Conservation (phyloP, 2,113 vertebrate species). For the Gila orcuttii region DNA sequence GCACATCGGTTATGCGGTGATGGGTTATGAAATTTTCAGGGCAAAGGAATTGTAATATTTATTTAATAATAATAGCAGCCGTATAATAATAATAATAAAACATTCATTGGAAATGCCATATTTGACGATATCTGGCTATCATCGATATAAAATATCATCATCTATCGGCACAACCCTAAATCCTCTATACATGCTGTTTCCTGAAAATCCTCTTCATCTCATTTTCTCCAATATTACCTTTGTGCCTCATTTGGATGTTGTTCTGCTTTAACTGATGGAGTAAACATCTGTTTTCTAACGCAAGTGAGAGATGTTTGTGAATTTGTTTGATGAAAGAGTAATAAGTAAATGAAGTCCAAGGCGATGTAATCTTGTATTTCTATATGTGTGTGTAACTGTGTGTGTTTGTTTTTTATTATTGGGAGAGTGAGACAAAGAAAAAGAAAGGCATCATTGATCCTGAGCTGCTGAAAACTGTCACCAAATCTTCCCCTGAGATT, state of each 20-base stretch:
- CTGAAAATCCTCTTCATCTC: conserved; percentile 70
- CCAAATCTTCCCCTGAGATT: conserved; percentile 49
- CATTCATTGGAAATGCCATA: too few relatives aligned
- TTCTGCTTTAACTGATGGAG: neutral
- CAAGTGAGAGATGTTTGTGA: neutral
- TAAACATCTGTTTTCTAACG: neutral
- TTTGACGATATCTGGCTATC: too few relatives aligned
- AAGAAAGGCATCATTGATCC: conserved; percentile 46
- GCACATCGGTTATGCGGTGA: too few relatives aligned
- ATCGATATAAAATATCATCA: too few relatives aligned
- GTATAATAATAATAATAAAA: too few relatives aligned
- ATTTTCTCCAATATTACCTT: conserved; percentile 35
- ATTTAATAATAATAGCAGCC: too few relatives aligned
- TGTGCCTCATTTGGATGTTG: neutral
- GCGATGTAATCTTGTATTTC: neutral
- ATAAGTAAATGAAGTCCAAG: neutral
- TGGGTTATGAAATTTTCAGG: too few relatives aligned
- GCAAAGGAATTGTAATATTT: too few relatives aligned
- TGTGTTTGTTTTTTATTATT: neutral
- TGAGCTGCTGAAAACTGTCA: conserved; percentile 46
- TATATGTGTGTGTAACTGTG: neutral
- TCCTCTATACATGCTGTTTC: conserved; percentile 23
- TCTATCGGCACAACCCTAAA: too few relatives aligned
- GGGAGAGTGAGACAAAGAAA: conserved; percentile 6
- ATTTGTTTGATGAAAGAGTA: neutral